A percentile compares a stretch with the other conserved stretches of the same genome.
Conservation (phyloP, 1,140 invertebrate species). For the Penaeus vannamei region DNA sequence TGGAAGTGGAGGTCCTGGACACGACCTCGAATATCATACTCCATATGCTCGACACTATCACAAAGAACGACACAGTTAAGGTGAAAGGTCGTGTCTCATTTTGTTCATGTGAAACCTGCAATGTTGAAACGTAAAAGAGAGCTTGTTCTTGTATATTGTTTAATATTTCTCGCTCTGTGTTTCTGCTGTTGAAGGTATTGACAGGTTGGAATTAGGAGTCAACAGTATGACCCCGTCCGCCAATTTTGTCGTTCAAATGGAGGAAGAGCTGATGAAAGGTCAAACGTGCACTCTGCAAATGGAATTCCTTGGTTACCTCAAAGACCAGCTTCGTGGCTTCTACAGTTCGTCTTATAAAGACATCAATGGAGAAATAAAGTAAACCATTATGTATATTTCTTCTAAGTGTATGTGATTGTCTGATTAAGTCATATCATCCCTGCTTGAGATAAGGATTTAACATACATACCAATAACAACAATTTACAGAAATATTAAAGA, state of each 20-base stretch:
- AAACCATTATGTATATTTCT: background rate
- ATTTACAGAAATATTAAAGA: no score
- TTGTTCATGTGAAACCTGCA: background rate
- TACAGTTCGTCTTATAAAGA: constrained; percentile 60
- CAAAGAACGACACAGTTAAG: constrained; percentile 30
- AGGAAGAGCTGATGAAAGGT: constrained; percentile 77
- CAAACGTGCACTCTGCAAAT: constrained; percentile 78
- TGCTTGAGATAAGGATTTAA: no score
- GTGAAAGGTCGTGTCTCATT: background rate
- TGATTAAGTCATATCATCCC: no score
- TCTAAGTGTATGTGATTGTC: background rate
- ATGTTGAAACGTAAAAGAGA: background rate
- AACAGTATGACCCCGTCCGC: constrained; percentile 75
- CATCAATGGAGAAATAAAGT: constrained; percentile 38
- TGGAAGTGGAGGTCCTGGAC: background rate
- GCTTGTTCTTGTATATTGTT: no score
- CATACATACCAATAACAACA: no score
- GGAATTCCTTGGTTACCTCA: constrained; percentile 57
- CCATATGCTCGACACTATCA: constrained; percentile 33
- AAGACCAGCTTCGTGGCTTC: constrained; percentile 66
- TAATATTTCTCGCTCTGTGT: no score
- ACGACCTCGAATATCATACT: constrained; percentile 26
- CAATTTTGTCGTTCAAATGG: constrained; percentile 82
- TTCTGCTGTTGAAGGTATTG: background rate
- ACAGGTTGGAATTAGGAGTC: background rate